A percentile compares a stretch with the other conserved stretches of the same genome.
Conservation (phyloP, 2,888 invertebrate genomes). For the Prosapia bicincta region DNA sequence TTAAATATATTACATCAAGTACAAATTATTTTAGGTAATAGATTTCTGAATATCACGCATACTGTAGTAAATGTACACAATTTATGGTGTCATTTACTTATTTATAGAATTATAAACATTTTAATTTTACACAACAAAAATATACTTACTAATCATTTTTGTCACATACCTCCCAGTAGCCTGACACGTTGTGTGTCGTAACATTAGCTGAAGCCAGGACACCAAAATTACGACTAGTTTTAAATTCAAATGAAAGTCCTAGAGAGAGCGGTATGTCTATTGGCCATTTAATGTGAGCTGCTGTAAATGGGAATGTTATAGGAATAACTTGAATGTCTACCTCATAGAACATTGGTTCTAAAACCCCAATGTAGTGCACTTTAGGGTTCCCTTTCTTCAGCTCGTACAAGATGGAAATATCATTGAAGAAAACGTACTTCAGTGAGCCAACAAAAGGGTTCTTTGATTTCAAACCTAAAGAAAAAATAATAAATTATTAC, state of each 20-base stretch:
- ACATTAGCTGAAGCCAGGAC: slow-evolving; percentile 83
- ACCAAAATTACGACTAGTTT: slow-evolving; percentile 76
- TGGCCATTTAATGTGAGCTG: slow-evolving; percentile 88
- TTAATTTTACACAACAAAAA: neutral
- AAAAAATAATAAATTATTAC: slow-evolving; percentile 4
- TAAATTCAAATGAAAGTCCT: slow-evolving; percentile 81
- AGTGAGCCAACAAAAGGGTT: slow-evolving; percentile 87
- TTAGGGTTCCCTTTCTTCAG: slow-evolving; percentile 80
- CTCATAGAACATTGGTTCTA: slow-evolving; percentile 80
- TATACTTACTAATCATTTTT: too few relatives aligned
- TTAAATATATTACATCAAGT: too few relatives aligned
- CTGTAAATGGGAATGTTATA: slow-evolving; percentile 86
- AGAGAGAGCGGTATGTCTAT: slow-evolving; percentile 67
- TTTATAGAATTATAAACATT: too few relatives aligned
- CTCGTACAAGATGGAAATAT: slow-evolving; percentile 86
- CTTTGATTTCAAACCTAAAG: slow-evolving; percentile 64
- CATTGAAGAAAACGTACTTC: slow-evolving; percentile 91
- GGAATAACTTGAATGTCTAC: slow-evolving; percentile 83
- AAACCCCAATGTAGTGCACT: slow-evolving; percentile 73
- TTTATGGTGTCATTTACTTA: too few relatives aligned
- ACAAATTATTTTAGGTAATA: too few relatives aligned
- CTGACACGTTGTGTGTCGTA: slow-evolving; percentile 63
- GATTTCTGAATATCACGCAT: too few relatives aligned
- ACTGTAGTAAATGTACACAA: too few relatives aligned
- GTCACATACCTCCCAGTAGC: slow-evolving; percentile 79